phyloP scores from a whole-genome alignment of 2,888 invertebrate genomes.

The Polyommatus iphigenia region DNA sequence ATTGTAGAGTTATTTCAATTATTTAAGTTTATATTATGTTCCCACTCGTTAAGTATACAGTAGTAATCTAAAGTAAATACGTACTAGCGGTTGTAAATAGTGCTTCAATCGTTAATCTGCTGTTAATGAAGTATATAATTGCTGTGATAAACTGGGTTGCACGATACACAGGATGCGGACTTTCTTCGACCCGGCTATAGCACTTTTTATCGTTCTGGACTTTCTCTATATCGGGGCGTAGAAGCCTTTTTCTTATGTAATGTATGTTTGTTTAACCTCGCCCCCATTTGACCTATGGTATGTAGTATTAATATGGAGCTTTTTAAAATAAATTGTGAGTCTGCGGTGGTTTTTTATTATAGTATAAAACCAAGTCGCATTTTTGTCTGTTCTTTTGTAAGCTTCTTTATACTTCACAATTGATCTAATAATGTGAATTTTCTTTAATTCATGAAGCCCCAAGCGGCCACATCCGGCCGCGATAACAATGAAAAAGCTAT shows the following conservation, averaged over 20 bases:
- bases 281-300: neutral
- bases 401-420: too few relatives aligned
- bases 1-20: too few relatives aligned
- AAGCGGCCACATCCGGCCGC: too few relatives aligned
- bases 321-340: too few relatives aligned
- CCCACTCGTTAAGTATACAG: neutral
- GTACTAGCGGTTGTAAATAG: neutral
- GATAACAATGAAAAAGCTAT: too few relatives aligned
- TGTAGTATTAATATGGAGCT: too few relatives aligned
- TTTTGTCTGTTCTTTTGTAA: too few relatives aligned
- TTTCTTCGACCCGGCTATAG: neutral
- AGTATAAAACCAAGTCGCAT: too few relatives aligned
- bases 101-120: neutral
- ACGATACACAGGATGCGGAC: neutral
- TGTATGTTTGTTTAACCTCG: neutral
- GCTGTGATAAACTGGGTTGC: neutral
- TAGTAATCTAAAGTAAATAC: neutral
- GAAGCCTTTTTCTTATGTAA: neutral
- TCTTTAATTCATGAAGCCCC: too few relatives aligned
- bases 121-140: conserved; percentile 8
- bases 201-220: neutral
- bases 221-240: neutral
- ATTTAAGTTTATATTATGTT: too few relatives aligned
- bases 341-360: too few relatives aligned
- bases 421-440: too few relatives aligned